Evolutionary conservation across 2,113 vertebrate species (phyloP).

Genomic region (Tenebrosternarchus preto): DNA sequence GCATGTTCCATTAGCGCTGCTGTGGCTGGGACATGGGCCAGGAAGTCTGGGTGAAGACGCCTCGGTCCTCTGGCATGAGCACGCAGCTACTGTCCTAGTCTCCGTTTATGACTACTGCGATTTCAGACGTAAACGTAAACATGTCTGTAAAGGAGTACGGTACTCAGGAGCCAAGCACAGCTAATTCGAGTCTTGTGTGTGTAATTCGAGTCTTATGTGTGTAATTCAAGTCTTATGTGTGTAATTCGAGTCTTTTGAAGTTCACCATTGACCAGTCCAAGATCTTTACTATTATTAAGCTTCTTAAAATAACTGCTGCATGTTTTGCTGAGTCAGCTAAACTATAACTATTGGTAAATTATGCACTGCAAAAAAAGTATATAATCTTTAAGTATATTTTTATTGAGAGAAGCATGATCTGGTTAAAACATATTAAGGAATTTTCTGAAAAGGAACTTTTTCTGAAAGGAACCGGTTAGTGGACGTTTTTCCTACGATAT

Average conservation of each 20-base stretch:
- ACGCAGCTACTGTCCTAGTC: background rate
- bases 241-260: background rate
- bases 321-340: too few species aligned
- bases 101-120: background rate
- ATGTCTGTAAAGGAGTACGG: background rate
- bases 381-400: too few species aligned
- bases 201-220: too few species aligned
- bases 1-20: constrained; percentile 43
- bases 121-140: constrained; percentile 2
- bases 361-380: too few species aligned
- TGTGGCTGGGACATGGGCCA: constrained; percentile 20
- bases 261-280: background rate
- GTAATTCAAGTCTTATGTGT: too few species aligned
- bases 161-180: background rate
- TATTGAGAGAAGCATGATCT: background rate
- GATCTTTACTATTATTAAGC: background rate
- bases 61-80: background rate
- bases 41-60: background rate
- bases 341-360: too few species aligned
- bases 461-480: background rate
- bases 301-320: constrained; percentile 2
- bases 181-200: background rate
- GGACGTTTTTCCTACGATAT: too few species aligned
- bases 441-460: background rate
- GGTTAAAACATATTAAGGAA: background rate